Evolutionary conservation across 2,888 invertebrate species (phyloP), one percentile per base, ranked within the genome.

Genomic region (Volucella zonaria): DNA sequence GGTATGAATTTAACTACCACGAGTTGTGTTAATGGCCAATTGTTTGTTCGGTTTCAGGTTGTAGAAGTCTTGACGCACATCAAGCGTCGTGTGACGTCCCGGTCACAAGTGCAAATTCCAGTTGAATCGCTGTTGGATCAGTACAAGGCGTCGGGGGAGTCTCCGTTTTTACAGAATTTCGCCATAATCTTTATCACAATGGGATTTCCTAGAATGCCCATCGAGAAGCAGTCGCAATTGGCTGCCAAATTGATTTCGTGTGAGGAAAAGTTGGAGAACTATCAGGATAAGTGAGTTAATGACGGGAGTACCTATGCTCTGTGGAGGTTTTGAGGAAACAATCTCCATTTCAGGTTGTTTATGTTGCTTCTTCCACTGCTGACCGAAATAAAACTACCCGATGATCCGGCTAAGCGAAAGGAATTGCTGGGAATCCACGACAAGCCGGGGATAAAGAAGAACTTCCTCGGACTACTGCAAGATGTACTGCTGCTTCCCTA

Each of bases 41-140:
- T 66, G 38, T 14, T 23, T 47, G 8, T 15, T 42, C 9, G 14
- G 70, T 80, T 86, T 73, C 83, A 98, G 95, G 97, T 98, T 12
- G 97, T 98, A 95, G 98, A 98, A 91, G 92, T 98, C 47, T 92
- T 98, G 78, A 96, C 97, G 67, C 98, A 98, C 91, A 95, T 98
- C 64, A 98, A 97, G 91, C 97, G 96, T 91, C 93, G 98, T 81
- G 93, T 98, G 38, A 97, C 97, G 91, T 96, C 96, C 86, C 94
- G 98, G 56, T 94, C 96, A 0, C 93, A 94, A 88, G 96, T 98
- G 3, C 96, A 96, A 91, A 93, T 98, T 77, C 98, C 98, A 0
- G 95, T 98, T 10, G 95, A 97, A 88, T 95, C 95, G 6, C 93
- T 98, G 14, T 92, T 98, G 62, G 93, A 95, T 61, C 96, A 96